Conservation (phyloP, 2,888 invertebrate genomes). For the Nemoura dubitans region DNA sequence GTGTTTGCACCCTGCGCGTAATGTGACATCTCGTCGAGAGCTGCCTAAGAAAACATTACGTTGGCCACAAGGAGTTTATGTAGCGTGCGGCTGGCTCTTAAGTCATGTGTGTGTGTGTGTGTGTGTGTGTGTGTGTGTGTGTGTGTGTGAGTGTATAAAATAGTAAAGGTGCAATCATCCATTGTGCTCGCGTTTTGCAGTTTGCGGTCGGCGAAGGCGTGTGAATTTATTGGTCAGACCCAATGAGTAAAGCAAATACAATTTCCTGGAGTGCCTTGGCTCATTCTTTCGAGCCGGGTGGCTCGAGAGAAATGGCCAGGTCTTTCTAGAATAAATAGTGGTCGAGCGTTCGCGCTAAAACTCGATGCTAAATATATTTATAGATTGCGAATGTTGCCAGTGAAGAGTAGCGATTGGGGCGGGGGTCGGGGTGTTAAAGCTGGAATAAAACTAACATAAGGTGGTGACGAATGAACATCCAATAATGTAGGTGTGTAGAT, state of each 20-base stretch:
- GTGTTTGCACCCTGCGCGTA: neutral
- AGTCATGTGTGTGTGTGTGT: too few species aligned
- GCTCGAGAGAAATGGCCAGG: neutral
- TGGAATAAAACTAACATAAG: neutral
- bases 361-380: neutral
- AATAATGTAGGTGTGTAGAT: neutral
- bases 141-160: neutral
- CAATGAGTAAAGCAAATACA: slow-evolving; percentile 31
- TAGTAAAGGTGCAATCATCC: neutral
- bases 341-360: neutral
- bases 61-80: too few species aligned
- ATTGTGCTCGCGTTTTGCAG: neutral
- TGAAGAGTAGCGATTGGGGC: neutral
- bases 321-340: neutral
- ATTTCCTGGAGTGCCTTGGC: slow-evolving; percentile 23
- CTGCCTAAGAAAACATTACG: neutral
- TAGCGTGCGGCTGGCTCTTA: neutral
- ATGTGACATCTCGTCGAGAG: neutral
- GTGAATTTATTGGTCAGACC: neutral
- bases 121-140: neutral
- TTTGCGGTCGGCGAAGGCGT: neutral
- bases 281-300: neutral
- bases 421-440: neutral
- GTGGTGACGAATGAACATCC: neutral
- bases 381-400: neutral